Percentiles rank a stretch among this genome's conserved stretches.
These are phyloP conservation scores for Sminthopsis crassicaudata DNA, from an alignment of 2,113 vertebrate species.

Conservation along the genomic window DNA sequence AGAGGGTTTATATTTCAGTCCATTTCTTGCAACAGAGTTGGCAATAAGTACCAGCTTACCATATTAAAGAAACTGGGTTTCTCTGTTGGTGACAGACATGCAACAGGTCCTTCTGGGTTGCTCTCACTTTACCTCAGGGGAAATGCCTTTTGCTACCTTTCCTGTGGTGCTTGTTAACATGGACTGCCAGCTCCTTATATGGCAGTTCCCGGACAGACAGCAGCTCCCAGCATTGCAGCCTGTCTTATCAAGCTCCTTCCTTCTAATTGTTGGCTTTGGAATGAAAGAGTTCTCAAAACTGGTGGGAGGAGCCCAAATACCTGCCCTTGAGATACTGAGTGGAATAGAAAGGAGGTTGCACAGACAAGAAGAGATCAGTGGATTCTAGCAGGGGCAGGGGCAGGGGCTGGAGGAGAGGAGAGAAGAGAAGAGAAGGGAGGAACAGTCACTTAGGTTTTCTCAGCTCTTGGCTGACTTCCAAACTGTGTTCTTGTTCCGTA, in stretches of 20 bases:
- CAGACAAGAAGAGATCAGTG: not conserved
- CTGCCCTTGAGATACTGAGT: not conserved
- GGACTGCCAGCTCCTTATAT: not conserved
- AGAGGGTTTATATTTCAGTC: not conserved
- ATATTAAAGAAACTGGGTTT: slow-evolving; percentile 16
- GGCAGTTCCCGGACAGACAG: not conserved
- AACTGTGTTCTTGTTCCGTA: not conserved
- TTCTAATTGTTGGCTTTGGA: not conserved
- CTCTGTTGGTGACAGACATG: not conserved
- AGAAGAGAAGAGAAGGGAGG: not conserved
- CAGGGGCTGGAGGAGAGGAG: not conserved
- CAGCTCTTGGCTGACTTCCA: not conserved
- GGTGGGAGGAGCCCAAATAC: not conserved
- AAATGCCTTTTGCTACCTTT: not conserved
- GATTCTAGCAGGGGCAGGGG: not conserved
- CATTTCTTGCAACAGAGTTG: slow-evolving; percentile 16
- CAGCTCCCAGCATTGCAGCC: not conserved
- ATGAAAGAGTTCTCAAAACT: not conserved
- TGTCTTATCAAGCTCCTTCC: not conserved
- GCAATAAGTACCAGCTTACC: not conserved
- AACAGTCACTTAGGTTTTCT: not conserved
- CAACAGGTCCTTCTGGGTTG: not conserved
- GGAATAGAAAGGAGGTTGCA: slow-evolving; percentile 1
- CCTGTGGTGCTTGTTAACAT: not conserved
- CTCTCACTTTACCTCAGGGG: slow-evolving; percentile 20